These are phyloP conservation scores for Salpingus planirostris DNA, from an alignment of 2,888 invertebrate genomes.

Conservation along the genomic window DNA sequence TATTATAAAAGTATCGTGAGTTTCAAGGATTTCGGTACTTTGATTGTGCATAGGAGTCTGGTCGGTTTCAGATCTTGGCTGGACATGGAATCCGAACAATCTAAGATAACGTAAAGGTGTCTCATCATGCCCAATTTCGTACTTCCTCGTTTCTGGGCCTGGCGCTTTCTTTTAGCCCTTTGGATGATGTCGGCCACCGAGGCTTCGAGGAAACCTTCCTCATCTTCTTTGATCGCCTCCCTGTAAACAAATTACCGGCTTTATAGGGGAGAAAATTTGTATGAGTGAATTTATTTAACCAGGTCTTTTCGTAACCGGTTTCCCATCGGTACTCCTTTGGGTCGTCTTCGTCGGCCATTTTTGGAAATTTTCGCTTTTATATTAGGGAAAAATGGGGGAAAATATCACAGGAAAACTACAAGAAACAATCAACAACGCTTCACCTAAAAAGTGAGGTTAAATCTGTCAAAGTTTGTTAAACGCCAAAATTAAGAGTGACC, in stretches of 20 bases:
- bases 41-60: constrained; percentile 74
- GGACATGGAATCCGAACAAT: constrained; percentile 90
- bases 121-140: constrained; percentile 97
- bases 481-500: no score
- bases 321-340: constrained; percentile 90
- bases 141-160: constrained; percentile 61
- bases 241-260: constrained; percentile 38
- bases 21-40: constrained; percentile 51
- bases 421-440: no score
- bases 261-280: constrained; percentile 1
- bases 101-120: constrained; percentile 83
- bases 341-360: constrained; percentile 74
- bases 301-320: constrained; percentile 90
- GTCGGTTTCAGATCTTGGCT: constrained; percentile 94
- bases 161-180: constrained; percentile 74
- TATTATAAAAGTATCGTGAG: no score
- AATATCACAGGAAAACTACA: no score
- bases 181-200: constrained; percentile 88
- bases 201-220: constrained; percentile 83
- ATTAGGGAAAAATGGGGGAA: no score
- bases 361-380: no score
- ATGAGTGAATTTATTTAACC: constrained; percentile 47
- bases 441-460: no score
- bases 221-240: constrained; percentile 96
- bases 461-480: no score